Conservation (phyloP, 2,113 vertebrate species). For the Equus przewalskii region DNA sequence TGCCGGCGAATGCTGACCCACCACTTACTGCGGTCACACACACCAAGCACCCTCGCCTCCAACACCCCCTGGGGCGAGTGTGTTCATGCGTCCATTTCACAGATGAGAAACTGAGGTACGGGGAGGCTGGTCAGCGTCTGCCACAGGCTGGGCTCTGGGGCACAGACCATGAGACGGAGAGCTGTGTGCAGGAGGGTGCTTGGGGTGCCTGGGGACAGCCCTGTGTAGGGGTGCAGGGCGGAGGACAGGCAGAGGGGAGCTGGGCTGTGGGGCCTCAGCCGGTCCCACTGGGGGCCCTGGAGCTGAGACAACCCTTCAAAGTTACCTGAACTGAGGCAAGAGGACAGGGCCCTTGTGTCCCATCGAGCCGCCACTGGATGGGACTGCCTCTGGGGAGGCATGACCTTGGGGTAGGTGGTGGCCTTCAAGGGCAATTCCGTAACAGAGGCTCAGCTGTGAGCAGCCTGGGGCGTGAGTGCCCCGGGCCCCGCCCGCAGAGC, state of each 20-base stretch:
- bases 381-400: too few relatives aligned
- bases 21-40: background rate
- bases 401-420: accelerated
- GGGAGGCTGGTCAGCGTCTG: accelerated
- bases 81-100: accelerated
- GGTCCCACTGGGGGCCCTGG: background rate
- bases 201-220: accelerated
- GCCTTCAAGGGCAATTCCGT: background rate
- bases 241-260: background rate
- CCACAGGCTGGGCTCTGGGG: accelerated
- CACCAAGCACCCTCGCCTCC: background rate
- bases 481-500: accelerated
- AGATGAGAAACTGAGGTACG: accelerated
- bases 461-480: background rate
- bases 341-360: background rate
- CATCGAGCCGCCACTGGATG: background rate
- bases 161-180: background rate
- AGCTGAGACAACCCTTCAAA: background rate
- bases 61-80: accelerated
- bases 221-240: accelerated
- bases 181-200: accelerated
- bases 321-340: background rate
- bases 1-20: accelerated
- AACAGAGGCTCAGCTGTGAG: background rate
- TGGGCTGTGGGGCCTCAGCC: background rate